A percentile compares a stretch with the other conserved stretches of the same genome.
Conservation (phyloP, 2,113 vertebrate genomes). For the Calidris pugnax region DNA sequence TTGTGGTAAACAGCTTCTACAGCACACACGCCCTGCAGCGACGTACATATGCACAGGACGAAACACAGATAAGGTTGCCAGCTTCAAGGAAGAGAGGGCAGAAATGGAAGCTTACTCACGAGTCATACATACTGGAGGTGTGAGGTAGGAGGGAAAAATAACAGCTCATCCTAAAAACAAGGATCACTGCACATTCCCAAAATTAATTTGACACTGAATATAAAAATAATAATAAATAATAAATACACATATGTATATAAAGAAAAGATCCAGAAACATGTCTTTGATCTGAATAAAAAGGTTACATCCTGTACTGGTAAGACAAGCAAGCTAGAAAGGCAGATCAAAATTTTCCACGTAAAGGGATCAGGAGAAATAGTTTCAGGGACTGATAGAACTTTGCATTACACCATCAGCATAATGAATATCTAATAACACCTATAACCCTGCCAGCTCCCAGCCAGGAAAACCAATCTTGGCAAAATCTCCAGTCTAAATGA, state of each 20-base stretch:
- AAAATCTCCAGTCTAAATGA: background rate
- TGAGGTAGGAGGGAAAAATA: conserved; percentile 58
- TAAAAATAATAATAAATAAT: background rate
- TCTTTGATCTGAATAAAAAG: conserved; percentile 1
- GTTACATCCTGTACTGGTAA: background rate
- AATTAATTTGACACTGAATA: conserved; percentile 3
- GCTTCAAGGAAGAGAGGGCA: conserved; percentile 37
- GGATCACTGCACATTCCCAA: background rate
- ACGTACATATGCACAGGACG: background rate
- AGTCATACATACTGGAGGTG: conserved; percentile 60
- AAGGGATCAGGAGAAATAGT: background rate
- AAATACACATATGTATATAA: background rate
- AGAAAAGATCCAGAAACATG: background rate
- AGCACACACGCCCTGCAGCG: background rate
- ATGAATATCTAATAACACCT: background rate
- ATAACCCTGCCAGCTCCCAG: background rate
- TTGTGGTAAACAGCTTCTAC: background rate
- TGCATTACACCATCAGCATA: background rate
- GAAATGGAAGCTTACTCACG: conserved; percentile 66
- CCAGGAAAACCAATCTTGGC: background rate
- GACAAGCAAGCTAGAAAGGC: background rate
- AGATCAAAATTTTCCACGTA: conserved; percentile 13
- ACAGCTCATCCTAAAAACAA: conserved; percentile 55
- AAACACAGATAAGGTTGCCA: conserved; percentile 23
- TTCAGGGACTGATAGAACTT: background rate